Evolutionary conservation across 2,113 vertebrate genomes (phyloP), one percentile per base, ranked within the genome.

Genomic region (Upupa epops): DNA sequence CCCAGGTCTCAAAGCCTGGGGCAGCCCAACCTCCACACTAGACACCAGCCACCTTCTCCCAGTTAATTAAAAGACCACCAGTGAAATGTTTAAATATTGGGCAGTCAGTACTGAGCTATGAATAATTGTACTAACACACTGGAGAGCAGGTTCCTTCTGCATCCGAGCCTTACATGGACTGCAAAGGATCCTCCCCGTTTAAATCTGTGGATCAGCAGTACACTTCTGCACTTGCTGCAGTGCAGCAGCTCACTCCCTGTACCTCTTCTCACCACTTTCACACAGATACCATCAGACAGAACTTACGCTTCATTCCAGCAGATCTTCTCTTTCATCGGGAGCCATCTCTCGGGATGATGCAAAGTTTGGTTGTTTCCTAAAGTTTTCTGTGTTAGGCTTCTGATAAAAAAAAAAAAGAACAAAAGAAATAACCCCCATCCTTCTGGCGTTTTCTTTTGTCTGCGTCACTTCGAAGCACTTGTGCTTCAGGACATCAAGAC

Each of bases 21-120:
- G 90, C 79, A 73, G 79, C 86, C 77, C 85, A 83, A 64, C 80
- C 83, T 60, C 72, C 59, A 37, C 8, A 1, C 54, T 29, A 37
- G 46, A 79, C 78, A 65, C 63, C 92, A 87, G 85, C 74, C 90
- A 18, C 88, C 85, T 74, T 69, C 85, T 60, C 76, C 73, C 51
- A 31, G 11, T 84, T 83, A 22, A 86, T 87, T 91, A 72, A 87
- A 86, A 87, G 75, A 18, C 59, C 66, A 42, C 61, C 78, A 65
- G 13, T 32, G 49, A 73, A 54, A 75, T 11, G 51, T 54, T 91
- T 85, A 73, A 93, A 55, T 11, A 13, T 69, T 15, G 72, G 83
- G 56, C 52, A 73, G 48, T 72, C 74, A 55, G 71, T 18, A 0
- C 4, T 34, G 60, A 34, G 59, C 19, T 22, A 15, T 34, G 76